These are phyloP conservation scores for Acromyrmex echinatior DNA, from an alignment of 1,140 invertebrate species.

Conservation along the genomic window DNA sequence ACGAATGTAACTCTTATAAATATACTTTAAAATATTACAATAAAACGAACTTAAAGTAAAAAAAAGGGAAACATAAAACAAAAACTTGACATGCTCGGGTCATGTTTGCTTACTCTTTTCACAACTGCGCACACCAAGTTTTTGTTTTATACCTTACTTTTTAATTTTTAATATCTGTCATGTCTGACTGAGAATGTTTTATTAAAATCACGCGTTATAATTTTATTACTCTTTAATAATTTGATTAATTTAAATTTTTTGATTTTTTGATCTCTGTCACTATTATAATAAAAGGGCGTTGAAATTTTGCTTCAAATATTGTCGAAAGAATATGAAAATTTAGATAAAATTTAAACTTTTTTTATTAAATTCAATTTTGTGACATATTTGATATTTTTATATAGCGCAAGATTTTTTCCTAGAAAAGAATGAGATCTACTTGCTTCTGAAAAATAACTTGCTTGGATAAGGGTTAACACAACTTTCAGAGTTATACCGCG, in stretches of 20 bases:
- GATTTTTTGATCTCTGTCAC: not conserved
- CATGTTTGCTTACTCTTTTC: no score
- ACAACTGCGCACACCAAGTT: no score
- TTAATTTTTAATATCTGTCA: constrained; percentile 1
- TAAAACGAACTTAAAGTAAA: no score
- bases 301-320: not conserved
- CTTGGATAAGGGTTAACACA: constrained; percentile 20
- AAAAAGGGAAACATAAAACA: no score
- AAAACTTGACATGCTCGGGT: no score
- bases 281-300: not conserved
- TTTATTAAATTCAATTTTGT: not conserved
- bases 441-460: constrained; percentile 20
- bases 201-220: not conserved
- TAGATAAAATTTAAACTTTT: not conserved
- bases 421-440: not conserved
- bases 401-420: not conserved
- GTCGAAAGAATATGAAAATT: not conserved
- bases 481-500: not conserved
- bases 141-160: not conserved
- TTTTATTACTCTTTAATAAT: not conserved
- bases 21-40: no score
- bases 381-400: not conserved
- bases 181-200: not conserved
- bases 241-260: not conserved
- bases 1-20: no score